Base-by-base conservation (phyloP, 2,797 vertebrate genomes). In the Urophycis tenuis region DNA sequence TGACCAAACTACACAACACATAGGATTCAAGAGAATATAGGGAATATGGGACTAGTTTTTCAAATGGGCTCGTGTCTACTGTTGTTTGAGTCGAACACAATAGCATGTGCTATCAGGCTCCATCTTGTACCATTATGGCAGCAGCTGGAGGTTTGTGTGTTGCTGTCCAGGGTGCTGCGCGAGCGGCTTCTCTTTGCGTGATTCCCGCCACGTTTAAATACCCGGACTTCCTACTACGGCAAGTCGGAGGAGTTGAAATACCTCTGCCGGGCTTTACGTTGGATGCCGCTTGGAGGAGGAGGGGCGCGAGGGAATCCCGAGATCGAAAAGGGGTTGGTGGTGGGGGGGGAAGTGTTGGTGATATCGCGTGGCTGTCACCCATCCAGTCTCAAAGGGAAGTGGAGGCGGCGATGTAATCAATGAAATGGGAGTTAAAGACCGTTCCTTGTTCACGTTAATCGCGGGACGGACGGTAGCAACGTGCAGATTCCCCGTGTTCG, bases 251-350 rank as follows among this genome's bases (percentile, higher is more conserved):
- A 19, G 45, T 22, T 19, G 19, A 19, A 53, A 3, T 4, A 53
- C 45, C 17, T 1, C 45, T 17, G 45, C 19, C 45, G 25, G 29
- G 64, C 29, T 25, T 3, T 5, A 30, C 29, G 64, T 10, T 25
- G 29, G 64, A 25, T 25, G 29, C 32, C 53, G 17, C 12, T 64
- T 33, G 32, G 14, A 12, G 75, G 72, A 80, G 87, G 88, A 89
- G 89, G 87, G 80, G 87, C 87, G 29, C 80, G 19, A 81, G 88
- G 90, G 89, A 89, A 87, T 90, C 90, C 89, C 87, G 83, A 82
- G 69, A 81, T 87, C 45, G 45, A 73, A 72, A 75, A 81, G 45
- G 45, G 45, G 45, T 4, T 5, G 36, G 36, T 5, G 11, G 36
- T 1, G 36, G 7, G 7, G 36, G 11, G 36, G 36, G 7, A 10